phyloP scores from a whole-genome alignment of 2,888 invertebrate species.

The Tetragonula carbonaria region DNA sequence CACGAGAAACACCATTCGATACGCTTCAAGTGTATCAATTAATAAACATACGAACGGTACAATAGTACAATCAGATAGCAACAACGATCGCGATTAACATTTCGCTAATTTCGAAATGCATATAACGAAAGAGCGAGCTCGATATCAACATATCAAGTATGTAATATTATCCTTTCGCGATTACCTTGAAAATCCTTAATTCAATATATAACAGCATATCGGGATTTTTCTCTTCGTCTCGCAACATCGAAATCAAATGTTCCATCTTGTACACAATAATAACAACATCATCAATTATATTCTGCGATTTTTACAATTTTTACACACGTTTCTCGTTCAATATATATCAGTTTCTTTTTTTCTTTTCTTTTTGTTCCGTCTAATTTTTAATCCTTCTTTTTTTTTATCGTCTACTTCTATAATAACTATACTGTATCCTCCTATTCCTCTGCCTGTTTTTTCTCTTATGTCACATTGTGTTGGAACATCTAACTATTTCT shows the following conservation, averaged over 20 bases:
- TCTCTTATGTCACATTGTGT: not conserved
- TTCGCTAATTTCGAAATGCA: not conserved
- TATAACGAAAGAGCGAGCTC: not conserved
- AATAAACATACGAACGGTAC: constrained; percentile 15
- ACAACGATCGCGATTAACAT: not conserved
- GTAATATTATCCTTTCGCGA: not conserved
- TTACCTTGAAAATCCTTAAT: not conserved
- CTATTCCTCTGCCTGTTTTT: not conserved
- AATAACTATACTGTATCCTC: not conserved
- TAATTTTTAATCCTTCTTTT: not conserved
- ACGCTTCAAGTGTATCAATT: not conserved
- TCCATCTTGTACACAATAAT: not conserved
- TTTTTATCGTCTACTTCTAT: not conserved
- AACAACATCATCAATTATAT: not conserved
- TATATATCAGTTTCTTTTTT: not conserved
- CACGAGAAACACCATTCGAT: constrained; percentile 9
- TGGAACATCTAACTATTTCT: constrained; percentile 17
- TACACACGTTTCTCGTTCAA: not conserved
- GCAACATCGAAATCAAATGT: not conserved
- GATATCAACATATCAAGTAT: not conserved
- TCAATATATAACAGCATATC: constrained; percentile 3
- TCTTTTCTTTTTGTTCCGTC: not conserved
- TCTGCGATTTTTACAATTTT: constrained; percentile 22
- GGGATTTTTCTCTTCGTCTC: not conserved
- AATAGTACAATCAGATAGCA: not conserved